Evolutionary conservation across 2,888 invertebrate genomes (phyloP), one percentile per base, ranked within the genome.

Genomic region (Ceriagrion tenellum): DNA sequence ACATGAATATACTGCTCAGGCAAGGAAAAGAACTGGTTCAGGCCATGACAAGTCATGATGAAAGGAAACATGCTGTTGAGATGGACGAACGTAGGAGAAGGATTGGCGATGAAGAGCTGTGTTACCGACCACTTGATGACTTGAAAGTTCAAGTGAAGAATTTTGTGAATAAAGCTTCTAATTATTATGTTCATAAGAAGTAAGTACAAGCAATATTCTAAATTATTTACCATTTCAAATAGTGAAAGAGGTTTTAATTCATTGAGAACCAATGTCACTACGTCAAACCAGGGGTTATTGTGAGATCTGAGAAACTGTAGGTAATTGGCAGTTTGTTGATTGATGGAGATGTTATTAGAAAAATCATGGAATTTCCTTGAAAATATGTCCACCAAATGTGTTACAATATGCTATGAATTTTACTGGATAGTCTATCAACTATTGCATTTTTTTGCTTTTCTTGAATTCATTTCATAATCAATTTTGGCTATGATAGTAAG

Each of bases 131-230:
- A n/a, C 96, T 98, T 95, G 97, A 97, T 96, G 97, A 97, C 95
- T 97, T 98, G 89, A 98, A 97, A 96, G 97, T 97, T 95, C 98
- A 98, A 69, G 97, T 98, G 95, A 97, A 97, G 96, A 97, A 97
- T 96, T 98, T 98, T 96, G 98, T 98, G 96, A 97, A 97, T 96
- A 97, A 98, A 96, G 97, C 97, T 96, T 97, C 97, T 95, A 97
- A 97, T 96, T 97, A 98, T 97, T 97, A 97, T 96, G 97, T 97
- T 96, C 98, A 98, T 96, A 97, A 97, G 97, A 98, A 98, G 98
- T 98, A 97, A 97, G 93, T 89, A 95, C 12, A 3, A 59, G 63
- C 4, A 8, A 40, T 18, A 47, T 47, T 69, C 10, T 12, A 69
- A 69, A 69, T 26, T 3, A 69, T 18, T 8, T 26, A 69, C 23